phyloP scores from a whole-genome alignment of 2,888 invertebrate species.

The Philaethria dido region DNA sequence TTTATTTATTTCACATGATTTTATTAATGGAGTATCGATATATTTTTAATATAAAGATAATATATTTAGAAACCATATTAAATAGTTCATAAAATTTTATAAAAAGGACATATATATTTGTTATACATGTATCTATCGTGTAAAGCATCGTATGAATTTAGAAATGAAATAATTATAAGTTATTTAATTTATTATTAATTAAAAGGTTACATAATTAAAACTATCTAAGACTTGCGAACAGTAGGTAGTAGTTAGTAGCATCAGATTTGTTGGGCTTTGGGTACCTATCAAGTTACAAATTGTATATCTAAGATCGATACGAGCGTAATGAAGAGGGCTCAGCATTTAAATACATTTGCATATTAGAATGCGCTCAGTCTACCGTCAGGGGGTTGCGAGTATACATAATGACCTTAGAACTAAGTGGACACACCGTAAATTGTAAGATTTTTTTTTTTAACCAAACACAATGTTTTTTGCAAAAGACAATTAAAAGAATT shows the following conservation, averaged over 20 bases:
- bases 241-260: constrained; percentile 50
- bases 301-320: constrained; percentile 83
- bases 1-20: constrained; percentile 45
- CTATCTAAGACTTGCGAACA: constrained; percentile 34
- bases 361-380: constrained; percentile 80
- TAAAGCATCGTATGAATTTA: no score
- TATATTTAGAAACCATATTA: not conserved
- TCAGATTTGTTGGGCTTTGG: constrained; percentile 71
- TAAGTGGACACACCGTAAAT: constrained; percentile 34
- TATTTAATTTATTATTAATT: constrained; percentile 11
- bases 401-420: constrained; percentile 32
- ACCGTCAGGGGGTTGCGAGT: constrained; percentile 43
- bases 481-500: not conserved
- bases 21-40: constrained; percentile 40
- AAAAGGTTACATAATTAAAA: constrained; percentile 32
- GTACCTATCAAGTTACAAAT: constrained; percentile 81
- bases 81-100: not conserved
- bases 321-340: constrained; percentile 82
- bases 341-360: constrained; percentile 84
- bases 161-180: no score
- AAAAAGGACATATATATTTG: no score
- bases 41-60: not conserved
- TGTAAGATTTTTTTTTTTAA: no score
- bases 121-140: no score
- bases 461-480: not conserved